Evolutionary conservation across 2,113 vertebrate genomes (phyloP).

Genomic region (Rhea pennata): DNA sequence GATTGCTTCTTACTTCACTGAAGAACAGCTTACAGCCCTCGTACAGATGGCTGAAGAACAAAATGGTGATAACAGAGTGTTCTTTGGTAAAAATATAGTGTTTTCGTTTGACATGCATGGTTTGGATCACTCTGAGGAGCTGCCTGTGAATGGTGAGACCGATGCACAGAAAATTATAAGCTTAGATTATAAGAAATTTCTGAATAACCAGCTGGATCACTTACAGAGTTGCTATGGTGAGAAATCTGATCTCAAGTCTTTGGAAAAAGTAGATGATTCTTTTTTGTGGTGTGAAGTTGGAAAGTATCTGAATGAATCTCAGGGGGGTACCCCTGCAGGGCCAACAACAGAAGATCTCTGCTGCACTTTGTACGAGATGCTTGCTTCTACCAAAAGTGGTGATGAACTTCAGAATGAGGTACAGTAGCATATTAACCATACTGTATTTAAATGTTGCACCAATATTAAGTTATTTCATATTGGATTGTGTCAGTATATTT

Average conservation of each 20-base stretch:
- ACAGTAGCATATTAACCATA: constrained; percentile 15
- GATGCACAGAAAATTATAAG: constrained; percentile 73
- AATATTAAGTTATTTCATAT: not conserved
- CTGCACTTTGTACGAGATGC: constrained; percentile 94
- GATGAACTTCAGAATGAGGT: constrained; percentile 99
- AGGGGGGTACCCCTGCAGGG: constrained; percentile 82
- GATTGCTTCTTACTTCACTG: constrained; percentile 81
- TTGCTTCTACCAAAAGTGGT: constrained; percentile 89
- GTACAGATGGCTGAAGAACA: constrained; percentile 76
- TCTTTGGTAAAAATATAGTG: constrained; percentile 88
- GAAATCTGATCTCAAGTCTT: constrained; percentile 58
- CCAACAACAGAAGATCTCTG: constrained; percentile 92
- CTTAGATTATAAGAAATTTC: constrained; percentile 88
- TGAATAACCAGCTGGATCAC: constrained; percentile 82
- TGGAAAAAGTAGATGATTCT: constrained; percentile 76
- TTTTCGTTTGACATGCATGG: constrained; percentile 93
- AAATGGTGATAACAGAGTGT: constrained; percentile 41
- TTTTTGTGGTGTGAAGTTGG: constrained; percentile 90
- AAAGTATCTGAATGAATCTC: constrained; percentile 84
- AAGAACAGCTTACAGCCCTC: constrained; percentile 83
- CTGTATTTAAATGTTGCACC: not conserved
- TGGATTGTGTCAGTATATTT: not conserved
- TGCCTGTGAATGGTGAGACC: constrained; percentile 76
- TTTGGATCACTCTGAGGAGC: constrained; percentile 85
- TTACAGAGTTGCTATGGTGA: constrained; percentile 65